Evolutionary conservation across 2,888 invertebrate genomes (phyloP).

Genomic region (Leptinotarsa haldemani): DNA sequence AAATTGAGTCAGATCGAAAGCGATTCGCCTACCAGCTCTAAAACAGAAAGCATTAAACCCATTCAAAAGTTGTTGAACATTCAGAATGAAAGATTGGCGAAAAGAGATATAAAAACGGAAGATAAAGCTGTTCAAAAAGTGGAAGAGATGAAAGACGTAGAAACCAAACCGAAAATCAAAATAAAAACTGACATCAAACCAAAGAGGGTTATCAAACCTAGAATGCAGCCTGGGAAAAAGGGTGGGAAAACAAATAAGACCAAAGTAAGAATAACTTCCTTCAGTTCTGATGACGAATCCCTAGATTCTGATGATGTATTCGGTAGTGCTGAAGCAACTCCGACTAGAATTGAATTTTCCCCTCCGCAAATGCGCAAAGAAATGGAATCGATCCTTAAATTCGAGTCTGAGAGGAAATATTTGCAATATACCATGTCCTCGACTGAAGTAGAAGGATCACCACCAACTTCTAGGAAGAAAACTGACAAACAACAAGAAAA

Average conservation of each 20-base stretch:
- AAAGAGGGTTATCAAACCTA: conserved; percentile 73
- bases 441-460: conserved; percentile 82
- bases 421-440: conserved; percentile 75
- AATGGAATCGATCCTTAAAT: conserved; percentile 78
- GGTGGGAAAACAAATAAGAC: conserved; percentile 73
- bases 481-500: conserved; percentile 72
- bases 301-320: conserved; percentile 83
- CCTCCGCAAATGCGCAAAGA: conserved; percentile 82
- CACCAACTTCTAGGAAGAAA: conserved; percentile 78
- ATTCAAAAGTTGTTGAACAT: conserved; percentile 53
- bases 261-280: conserved; percentile 80
- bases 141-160: conserved; percentile 53
- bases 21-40: conserved; percentile 80
- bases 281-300: conserved; percentile 82
- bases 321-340: conserved; percentile 80
- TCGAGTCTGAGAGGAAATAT: conserved; percentile 78
- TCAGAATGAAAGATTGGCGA: conserved; percentile 50
- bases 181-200: conserved; percentile 74
- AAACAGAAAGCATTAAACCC: conserved; percentile 74
- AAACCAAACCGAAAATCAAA: conserved; percentile 63
- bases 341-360: conserved; percentile 78
- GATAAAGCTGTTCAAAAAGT: conserved; percentile 49
- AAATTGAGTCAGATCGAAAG: conserved; percentile 82
- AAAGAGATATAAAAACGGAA: conserved; percentile 46
- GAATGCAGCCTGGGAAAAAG: conserved; percentile 72